phyloP scores from a whole-genome alignment of 2,113 vertebrate genomes.

The Ceyx cyanopectus region DNA sequence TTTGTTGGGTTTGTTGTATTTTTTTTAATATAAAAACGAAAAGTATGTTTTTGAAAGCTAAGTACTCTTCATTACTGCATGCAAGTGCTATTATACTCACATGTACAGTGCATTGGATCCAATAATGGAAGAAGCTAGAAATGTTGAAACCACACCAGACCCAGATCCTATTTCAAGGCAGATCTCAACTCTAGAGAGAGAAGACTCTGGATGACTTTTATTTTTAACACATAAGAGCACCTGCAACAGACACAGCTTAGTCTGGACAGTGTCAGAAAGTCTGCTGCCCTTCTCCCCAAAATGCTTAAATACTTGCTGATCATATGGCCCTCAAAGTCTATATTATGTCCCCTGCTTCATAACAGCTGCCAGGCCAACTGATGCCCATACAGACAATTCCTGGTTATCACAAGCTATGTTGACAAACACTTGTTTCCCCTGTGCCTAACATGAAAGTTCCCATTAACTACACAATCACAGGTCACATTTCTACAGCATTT shows the following conservation, averaged over 20 bases:
- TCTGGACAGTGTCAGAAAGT: rapidly evolving
- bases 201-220: not conserved
- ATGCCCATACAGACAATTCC: not conserved
- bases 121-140: conserved; percentile 88
- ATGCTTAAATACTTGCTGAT: too few species aligned
- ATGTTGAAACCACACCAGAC: conserved; percentile 91
- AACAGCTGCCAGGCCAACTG: not conserved
- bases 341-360: rapidly evolving
- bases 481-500: not conserved
- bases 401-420: not conserved
- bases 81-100: conserved; percentile 75
- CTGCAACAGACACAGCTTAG: not conserved
- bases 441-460: not conserved
- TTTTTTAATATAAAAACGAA: not conserved
- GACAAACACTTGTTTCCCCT: rapidly evolving
- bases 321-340: rapidly evolving
- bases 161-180: conserved; percentile 94
- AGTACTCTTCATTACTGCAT: not conserved
- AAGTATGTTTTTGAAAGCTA: not conserved
- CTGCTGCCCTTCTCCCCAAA: not conserved
- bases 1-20: not conserved
- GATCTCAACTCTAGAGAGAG: conserved; percentile 75
- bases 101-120: conserved; percentile 86
- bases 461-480: not conserved
- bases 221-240: not conserved